Evolutionary conservation across 2,888 invertebrate species (phyloP).

Genomic region (Sisyra nigra): DNA sequence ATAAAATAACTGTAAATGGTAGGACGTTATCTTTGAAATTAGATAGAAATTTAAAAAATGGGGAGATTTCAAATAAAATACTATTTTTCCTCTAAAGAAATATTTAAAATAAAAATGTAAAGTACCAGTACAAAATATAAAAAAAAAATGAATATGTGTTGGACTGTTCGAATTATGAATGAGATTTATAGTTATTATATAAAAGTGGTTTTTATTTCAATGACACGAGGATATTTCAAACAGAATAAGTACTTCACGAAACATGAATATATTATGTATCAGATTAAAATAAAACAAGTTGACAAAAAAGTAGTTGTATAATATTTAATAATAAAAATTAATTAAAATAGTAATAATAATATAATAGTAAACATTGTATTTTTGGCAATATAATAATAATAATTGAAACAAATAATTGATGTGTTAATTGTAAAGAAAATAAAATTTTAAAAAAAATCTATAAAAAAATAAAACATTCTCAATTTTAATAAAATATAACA

Average conservation of each 20-base stretch:
- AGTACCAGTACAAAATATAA: conserved; percentile 4
- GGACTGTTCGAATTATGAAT: too few species aligned
- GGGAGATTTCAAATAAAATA: too few species aligned
- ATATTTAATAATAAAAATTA: neutral
- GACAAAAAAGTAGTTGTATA: neutral
- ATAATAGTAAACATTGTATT: conserved; percentile 5
- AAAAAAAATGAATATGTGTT: neutral
- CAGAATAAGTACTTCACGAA: too few species aligned
- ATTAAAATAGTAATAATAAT: neutral
- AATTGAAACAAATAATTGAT: conserved; percentile 2
- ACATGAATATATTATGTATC: neutral
- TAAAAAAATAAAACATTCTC: neutral
- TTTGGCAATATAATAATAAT: conserved; percentile 7
- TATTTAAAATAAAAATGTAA: conserved; percentile 1
- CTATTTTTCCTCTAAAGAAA: neutral
- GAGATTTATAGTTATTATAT: too few species aligned
- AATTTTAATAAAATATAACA: neutral
- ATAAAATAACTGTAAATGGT: too few species aligned
- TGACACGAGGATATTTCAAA: too few species aligned
- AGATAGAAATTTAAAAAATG: too few species aligned
- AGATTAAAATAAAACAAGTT: neutral
- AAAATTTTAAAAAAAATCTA: neutral
- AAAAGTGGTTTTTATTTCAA: too few species aligned
- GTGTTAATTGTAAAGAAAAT: too few species aligned
- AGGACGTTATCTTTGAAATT: too few species aligned